Percentiles rank a stretch among this genome's conserved stretches.
phyloP scores from a whole-genome alignment of 92 coral and sea anemone species.

The Heliopora coerulea region DNA sequence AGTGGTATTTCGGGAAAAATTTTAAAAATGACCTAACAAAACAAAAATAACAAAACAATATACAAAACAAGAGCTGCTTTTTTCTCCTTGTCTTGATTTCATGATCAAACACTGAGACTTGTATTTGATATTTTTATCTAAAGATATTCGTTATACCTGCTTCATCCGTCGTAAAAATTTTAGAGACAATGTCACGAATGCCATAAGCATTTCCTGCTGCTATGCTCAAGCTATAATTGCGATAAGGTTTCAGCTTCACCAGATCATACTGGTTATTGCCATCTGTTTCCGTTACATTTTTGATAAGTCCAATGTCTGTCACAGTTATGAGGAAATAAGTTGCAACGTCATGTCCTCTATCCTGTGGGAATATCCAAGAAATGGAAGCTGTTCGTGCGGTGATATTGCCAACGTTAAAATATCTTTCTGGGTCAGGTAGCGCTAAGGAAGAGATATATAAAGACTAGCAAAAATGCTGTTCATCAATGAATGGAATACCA shows the following conservation, averaged over 20 bases:
- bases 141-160: constrained; percentile 10
- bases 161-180: background rate
- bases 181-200: background rate
- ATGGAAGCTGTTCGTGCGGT: constrained; percentile 3
- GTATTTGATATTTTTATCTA: too few species aligned
- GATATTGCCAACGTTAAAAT: background rate
- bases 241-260: constrained; percentile 1
- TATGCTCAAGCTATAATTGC: background rate
- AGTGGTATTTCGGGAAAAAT: too few species aligned
- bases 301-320: background rate
- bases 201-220: constrained; percentile 13
- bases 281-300: background rate
- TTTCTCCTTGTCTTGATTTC: too few species aligned
- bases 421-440: background rate
- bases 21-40: too few species aligned
- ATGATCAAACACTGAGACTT: too few species aligned
- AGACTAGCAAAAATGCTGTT: background rate
- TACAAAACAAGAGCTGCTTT: too few species aligned
- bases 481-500: background rate
- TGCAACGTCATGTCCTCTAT: background rate
- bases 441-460: background rate
- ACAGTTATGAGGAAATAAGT: background rate
- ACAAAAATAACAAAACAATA: too few species aligned
- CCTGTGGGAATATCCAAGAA: constrained; percentile 1
- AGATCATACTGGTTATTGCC: background rate